These are phyloP conservation scores for Linyphia triangularis DNA, from an alignment of 2,888 invertebrate genomes.

Conservation along the genomic window DNA sequence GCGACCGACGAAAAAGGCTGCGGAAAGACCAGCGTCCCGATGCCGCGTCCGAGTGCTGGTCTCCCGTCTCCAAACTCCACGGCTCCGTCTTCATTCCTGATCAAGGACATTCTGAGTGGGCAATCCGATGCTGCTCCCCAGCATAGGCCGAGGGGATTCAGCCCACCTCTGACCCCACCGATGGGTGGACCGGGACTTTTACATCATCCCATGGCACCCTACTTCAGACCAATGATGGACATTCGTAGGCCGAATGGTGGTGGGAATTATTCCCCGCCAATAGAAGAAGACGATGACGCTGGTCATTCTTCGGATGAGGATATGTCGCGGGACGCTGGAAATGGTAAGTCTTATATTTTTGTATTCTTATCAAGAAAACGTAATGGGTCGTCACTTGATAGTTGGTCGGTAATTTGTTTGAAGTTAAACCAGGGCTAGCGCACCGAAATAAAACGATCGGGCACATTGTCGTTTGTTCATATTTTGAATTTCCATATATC, in stretches of 20 bases:
- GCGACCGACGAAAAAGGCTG: conserved; percentile 22
- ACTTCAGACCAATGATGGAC: conserved; percentile 51
- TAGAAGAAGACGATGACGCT: conserved; percentile 62
- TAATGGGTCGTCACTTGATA: no score
- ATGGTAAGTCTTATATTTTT: conserved; percentile 40
- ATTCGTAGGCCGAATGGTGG: conserved; percentile 65
- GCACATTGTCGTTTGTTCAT: no score
- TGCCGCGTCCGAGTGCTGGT: conserved; percentile 10
- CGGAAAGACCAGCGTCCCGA: neutral
- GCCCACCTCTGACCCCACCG: conserved; percentile 49
- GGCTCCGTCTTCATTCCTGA: conserved; percentile 69
- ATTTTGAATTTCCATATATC: no score
- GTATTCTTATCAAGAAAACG: no score
- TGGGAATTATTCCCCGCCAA: conserved; percentile 57
- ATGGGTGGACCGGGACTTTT: conserved; percentile 11
- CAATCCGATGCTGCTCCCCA: neutral
- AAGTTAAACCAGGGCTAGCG: no score
- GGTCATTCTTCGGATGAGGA: conserved; percentile 65
- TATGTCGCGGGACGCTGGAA: conserved; percentile 56
- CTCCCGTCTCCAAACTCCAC: conserved; percentile 45
- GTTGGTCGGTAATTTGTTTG: no score
- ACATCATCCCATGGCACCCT: conserved; percentile 29
- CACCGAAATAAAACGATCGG: no score
- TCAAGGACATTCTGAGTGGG: conserved; percentile 72
- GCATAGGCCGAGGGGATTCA: conserved; percentile 41